Evolutionary conservation across 2,113 vertebrate genomes (phyloP), one percentile per base, ranked within the genome.

Genomic region (Monarcha castaneiventris): DNA sequence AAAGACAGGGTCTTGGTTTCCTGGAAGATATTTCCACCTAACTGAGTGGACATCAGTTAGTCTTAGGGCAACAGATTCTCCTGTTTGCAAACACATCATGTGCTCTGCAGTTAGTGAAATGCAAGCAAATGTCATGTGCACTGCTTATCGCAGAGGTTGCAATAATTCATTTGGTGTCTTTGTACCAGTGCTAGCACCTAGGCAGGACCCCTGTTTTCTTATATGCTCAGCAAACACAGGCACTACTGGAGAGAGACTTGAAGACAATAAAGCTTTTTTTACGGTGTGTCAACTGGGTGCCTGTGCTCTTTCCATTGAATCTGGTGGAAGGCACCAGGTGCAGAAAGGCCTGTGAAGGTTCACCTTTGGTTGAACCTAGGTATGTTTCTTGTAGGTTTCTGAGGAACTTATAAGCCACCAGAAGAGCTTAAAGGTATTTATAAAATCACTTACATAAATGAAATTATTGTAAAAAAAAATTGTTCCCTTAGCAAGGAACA

Each of bases 211-310:
- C 11, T 20, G n/a, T 41, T 92, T 86, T 46, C 26, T 18, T 25
- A 59, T 8, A 10, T 76, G 7, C 19, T 64, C 7, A 37, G 15
- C 69, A 76, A 66, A 62, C 16, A 54, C 1, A 44, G 22, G 12
- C 7, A n/a, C 6, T 58, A 6, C 7, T 58, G 43, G 8, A 81
- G 14, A 5, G 13, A 39, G 1, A 41, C 4, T 54, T n/a, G n/a
- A 68, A 75, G 11, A 19, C 3, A 58, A 8, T 11, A 16, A 44
- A 64, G 26, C 0, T 2, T 5, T 49, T n/a, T 32, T 6, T 46
- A 0, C 56, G 1, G 0, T 6, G 7, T 37, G 9, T 58, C 1
- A 13, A 26, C 30, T 63, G 4, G 5, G 11, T 49, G 9, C 6
- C 39, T 51, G 8, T 46, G 11, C 3, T 51, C 25, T 68, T 85